phyloP scores from a whole-genome alignment of 2,113 vertebrate species.

The Eolophus roseicapilla region DNA sequence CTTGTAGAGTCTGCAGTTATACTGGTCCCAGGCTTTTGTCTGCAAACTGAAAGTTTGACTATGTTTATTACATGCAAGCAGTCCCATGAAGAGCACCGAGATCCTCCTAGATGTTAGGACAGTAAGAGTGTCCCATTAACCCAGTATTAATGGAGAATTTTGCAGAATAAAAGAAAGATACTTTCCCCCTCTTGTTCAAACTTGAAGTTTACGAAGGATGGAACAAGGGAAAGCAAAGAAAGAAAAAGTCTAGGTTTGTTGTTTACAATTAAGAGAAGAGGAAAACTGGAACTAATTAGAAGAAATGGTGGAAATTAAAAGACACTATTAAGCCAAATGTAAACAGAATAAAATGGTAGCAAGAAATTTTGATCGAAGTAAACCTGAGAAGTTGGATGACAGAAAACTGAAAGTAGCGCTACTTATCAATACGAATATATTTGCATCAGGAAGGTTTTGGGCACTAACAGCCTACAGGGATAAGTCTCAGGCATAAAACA shows the following conservation, averaged over 20 bases:
- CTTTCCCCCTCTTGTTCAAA: neutral
- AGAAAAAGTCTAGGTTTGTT: neutral
- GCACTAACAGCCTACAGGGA: neutral
- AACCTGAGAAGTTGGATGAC: neutral
- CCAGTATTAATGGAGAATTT: neutral
- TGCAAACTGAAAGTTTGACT: neutral
- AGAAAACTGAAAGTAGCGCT: neutral
- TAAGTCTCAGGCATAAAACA: neutral
- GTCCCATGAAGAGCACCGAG: neutral
- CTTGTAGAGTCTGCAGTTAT: neutral
- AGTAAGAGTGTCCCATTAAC: neutral
- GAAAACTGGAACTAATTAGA: neutral
- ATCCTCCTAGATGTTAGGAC: neutral
- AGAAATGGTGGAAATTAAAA: neutral
- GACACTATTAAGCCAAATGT: neutral
- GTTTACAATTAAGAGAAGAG: neutral
- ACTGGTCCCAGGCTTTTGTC: neutral
- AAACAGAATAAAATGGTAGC: neutral
- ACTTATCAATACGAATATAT: neutral
- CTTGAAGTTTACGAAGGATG: neutral
- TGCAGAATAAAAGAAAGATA: neutral
- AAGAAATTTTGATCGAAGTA: neutral
- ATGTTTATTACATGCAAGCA: neutral
- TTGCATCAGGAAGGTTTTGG: neutral
- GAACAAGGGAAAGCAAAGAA: neutral